Conservation (phyloP, 2,888 invertebrate genomes). For the Sphaerophoria rueppellii region DNA sequence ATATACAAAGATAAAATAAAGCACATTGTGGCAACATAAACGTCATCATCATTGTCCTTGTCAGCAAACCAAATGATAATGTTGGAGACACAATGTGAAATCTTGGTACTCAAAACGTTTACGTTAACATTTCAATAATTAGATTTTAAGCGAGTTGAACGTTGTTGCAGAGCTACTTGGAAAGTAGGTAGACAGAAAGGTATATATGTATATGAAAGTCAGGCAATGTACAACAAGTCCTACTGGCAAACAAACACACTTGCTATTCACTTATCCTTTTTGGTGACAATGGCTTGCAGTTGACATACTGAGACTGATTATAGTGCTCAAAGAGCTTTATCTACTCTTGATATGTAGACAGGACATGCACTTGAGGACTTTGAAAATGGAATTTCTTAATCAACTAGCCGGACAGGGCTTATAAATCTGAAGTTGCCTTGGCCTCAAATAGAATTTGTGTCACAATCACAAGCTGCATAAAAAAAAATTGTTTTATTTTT, state of each 20-base stretch:
- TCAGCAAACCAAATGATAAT: conserved; percentile 60
- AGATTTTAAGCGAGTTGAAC: conserved; percentile 63
- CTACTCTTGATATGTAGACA: conserved; percentile 16
- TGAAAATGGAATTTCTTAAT: neutral
- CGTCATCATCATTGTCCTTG: conserved; percentile 57
- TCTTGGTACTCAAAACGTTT: conserved; percentile 64
- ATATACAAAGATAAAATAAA: conserved; percentile 1
- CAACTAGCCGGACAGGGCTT: neutral
- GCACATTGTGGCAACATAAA: conserved; percentile 65
- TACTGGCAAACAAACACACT: neutral
- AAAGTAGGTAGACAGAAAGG: no score
- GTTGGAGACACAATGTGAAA: conserved; percentile 68
- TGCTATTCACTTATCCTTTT: neutral
- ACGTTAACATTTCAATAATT: conserved; percentile 70
- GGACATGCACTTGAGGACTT: conserved; percentile 3
- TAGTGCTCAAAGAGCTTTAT: conserved; percentile 21
- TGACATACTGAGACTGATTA: conserved; percentile 11
- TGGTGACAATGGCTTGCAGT: conserved; percentile 24
- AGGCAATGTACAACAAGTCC: neutral
- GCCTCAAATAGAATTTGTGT: no score
- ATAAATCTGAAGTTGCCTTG: no score
- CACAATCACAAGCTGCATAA: no score
- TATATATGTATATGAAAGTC: neutral
- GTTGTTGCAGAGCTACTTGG: neutral
- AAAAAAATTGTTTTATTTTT: no score